These are phyloP conservation scores for Aphodius sticticus DNA, from an alignment of 2,888 invertebrate genomes.

Conservation along the genomic window DNA sequence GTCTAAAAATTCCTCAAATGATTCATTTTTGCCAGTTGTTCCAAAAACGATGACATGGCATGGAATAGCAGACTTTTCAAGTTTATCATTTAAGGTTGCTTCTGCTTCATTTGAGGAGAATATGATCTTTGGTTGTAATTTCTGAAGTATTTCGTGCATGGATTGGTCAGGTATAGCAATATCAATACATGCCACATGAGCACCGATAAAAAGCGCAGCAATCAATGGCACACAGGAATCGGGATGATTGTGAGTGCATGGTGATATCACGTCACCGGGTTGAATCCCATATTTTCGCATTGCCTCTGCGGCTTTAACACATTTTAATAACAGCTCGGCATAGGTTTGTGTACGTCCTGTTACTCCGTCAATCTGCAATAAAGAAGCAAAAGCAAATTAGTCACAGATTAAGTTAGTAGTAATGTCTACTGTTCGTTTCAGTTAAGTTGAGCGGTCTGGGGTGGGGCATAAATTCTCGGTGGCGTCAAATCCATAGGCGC, in stretches of 20 bases:
- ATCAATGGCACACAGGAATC: slow-evolving; percentile 59
- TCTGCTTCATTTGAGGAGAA: slow-evolving; percentile 8
- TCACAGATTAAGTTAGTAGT: too few species aligned
- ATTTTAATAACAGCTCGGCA: slow-evolving; percentile 1
- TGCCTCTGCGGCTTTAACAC: neutral
- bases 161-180: slow-evolving; percentile 17
- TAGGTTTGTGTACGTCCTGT: neutral
- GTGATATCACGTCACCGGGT: slow-evolving; percentile 8
- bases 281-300: neutral
- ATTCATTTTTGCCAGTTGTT: neutral
- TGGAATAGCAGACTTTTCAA: neutral
- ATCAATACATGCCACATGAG: slow-evolving; percentile 43
- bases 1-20: slow-evolving; percentile 8
- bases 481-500: too few species aligned
- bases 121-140: slow-evolving; percentile 8
- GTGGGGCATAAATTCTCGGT: too few species aligned
- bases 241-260: slow-evolving; percentile 54
- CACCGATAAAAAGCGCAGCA: slow-evolving; percentile 59
- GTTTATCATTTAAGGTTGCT: neutral
- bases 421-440: too few species aligned
- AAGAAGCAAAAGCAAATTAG: neutral
- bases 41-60: slow-evolving; percentile 8
- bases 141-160: neutral
- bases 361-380: slow-evolving; percentile 12
- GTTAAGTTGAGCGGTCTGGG: too few species aligned